Base-by-base conservation (phyloP, 2,888 invertebrate species). In the Unio pictorum region DNA sequence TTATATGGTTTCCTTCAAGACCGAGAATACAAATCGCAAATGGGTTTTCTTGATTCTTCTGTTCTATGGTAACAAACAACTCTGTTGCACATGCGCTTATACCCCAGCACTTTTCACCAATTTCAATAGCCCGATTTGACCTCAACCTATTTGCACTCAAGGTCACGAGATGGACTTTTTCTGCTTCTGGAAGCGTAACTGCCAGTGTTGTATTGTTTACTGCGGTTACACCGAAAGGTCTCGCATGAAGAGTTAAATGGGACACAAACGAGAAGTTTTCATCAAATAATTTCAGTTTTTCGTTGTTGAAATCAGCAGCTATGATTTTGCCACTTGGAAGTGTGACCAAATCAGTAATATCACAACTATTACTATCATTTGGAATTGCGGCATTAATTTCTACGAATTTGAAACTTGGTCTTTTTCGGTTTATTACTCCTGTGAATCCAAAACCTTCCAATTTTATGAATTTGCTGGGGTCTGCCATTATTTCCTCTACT, bases 41-140 rank as follows among this genome's bases (percentile, higher is more conserved):
- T 15, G 45, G 45, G 15, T 45, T 45, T 45, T 45, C 45, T 45
- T 45, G 45, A 45, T 11, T 45, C 15, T 45, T 45, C 45, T 45
- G 45, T 45, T 45, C 45, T 3, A 45, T 45, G 45, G 45, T 45
- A 62, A 77, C 77, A 65, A 77, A 67, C 1, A 77, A 63, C 26
- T 77, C 77, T 58, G 75, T 74, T 55, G 75, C 75, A 57, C 73
- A 63, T 59, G 71, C 75, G 26, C 73, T 72, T 8, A 77, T 30
- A 28, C 77, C 77, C 30, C 75, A 77, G 58, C 77, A 77, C 26
- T 77, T 75, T 73, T 75, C 75, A 55, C 75, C 77, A 60, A 77
- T 66, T 55, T 77, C 75, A 45, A 75, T 75, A 15, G 73, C 55
- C 3, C 77, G 65, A 7, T 73, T 73, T 45, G 75, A 69, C 55